Base-by-base conservation (phyloP, 1,140 invertebrate genomes). In the Drosophila orena region DNA sequence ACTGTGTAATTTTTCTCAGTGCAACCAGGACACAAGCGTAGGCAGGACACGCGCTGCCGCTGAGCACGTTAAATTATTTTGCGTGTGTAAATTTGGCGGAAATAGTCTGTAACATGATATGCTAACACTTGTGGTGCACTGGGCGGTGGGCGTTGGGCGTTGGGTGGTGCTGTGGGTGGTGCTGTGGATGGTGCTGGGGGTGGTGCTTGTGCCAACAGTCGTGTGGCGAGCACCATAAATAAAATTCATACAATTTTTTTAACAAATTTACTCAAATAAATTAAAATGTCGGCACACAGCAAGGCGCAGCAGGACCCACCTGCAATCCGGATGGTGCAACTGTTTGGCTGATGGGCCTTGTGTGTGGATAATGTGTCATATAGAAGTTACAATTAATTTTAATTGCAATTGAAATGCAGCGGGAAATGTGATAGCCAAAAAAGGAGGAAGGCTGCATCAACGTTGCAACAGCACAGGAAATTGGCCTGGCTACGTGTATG, bases 201-300 rank as follows among this genome's bases (percentile, higher is more conserved):
- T 24, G 44, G 38, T 43, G 15, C 20, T 15, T 24, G 40, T 24
- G 34, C 34, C 50, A 62, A 37, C 52, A 44, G 47, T 38, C 61
- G 43, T 30, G 35, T 42, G 37, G 47, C 46, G 34, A n/a, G 35
- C 42, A 59, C 59, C 85, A 89, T 89, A 89, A 89, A 89, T 89
- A 90, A 89, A 89, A 80, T 89, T 90, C 65, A 80, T 75, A 66
- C 71, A 71, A 68, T 71, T 57, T 84, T 74, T 77, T 80, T 79
- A 84, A 84, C 60, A 84, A 84, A 89, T 90, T 90, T 90, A 89
- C 84, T 89, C 85, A 89, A 89, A 89, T 89, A 90, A 90, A 89
- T 89, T 84, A 84, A 90, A 89, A 89, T 64, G 79, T 58, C 42
- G 20, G 17, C 14, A 14, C 27, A 34, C 24, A 27, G 47, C 14